Evolutionary conservation across 2,888 invertebrate species (phyloP).

Genomic region (Andrena minutula): DNA sequence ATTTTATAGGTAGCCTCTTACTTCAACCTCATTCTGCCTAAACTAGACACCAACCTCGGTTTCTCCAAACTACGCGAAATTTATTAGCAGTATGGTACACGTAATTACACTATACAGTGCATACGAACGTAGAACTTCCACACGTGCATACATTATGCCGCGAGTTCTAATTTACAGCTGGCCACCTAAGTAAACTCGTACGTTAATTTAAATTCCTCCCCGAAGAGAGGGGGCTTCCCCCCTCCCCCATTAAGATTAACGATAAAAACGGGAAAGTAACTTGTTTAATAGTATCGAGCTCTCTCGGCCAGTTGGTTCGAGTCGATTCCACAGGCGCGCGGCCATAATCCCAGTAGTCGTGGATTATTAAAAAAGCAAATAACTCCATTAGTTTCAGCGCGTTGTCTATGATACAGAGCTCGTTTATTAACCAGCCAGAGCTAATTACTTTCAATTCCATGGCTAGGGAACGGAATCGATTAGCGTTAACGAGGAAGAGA

Average conservation of each 20-base stretch:
- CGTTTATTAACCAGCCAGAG: slow-evolving; percentile 49
- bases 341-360: slow-evolving; percentile 39
- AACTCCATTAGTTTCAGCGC: slow-evolving; percentile 62
- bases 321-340: neutral
- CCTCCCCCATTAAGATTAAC: slow-evolving; percentile 44
- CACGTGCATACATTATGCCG: slow-evolving; percentile 31
- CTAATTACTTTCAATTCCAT: slow-evolving; percentile 63
- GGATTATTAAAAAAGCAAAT: slow-evolving; percentile 59
- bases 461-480: slow-evolving; percentile 56
- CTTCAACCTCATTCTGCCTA: neutral
- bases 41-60: slow-evolving; percentile 7
- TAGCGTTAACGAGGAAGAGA: slow-evolving; percentile 48
- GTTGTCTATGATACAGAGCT: slow-evolving; percentile 40
- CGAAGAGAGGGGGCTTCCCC: slow-evolving; percentile 24
- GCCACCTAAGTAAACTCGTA: slow-evolving; percentile 27
- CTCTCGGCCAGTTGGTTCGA: neutral
- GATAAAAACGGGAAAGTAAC: slow-evolving; percentile 52
- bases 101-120: slow-evolving; percentile 4
- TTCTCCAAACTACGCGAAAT: slow-evolving; percentile 30
- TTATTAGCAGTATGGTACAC: slow-evolving; percentile 12
- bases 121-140: slow-evolving; percentile 2
- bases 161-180: slow-evolving; percentile 41
- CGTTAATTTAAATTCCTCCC: slow-evolving; percentile 49
- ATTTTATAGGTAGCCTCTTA: neutral
- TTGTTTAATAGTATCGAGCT: slow-evolving; percentile 39